These are phyloP conservation scores for Poecilia latipinna DNA, from an alignment of 2,113 vertebrate species.

Conservation along the genomic window DNA sequence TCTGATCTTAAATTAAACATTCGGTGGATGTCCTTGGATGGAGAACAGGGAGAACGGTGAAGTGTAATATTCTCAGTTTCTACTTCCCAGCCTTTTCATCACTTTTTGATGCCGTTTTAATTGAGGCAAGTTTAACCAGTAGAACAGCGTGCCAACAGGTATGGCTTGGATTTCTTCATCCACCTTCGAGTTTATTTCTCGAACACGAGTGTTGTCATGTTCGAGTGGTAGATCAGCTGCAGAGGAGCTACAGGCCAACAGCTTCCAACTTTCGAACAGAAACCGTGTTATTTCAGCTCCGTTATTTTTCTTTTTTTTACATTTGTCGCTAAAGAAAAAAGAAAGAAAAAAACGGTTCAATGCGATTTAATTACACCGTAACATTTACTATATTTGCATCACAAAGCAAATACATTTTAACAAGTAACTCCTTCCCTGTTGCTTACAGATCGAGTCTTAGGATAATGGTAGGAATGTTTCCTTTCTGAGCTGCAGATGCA, in stretches of 20 bases:
- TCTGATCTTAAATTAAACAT: slow-evolving; percentile 73
- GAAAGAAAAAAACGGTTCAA: slow-evolving; percentile 3
- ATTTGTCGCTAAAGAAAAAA: slow-evolving; percentile 4
- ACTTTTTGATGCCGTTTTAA: slow-evolving; percentile 63
- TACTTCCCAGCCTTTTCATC: slow-evolving; percentile 21
- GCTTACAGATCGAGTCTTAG: slow-evolving; percentile 58
- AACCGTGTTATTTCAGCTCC: slow-evolving; percentile 39
- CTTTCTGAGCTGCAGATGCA: slow-evolving; percentile 54
- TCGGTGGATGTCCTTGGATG: slow-evolving; percentile 63
- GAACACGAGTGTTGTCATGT: slow-evolving; percentile 34
- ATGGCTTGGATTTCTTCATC: slow-evolving; percentile 39
- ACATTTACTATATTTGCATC: slow-evolving; percentile 59
- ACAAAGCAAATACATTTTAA: slow-evolving; percentile 56
- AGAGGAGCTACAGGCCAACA: slow-evolving; percentile 32
- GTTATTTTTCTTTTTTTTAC: slow-evolving; percentile 6
- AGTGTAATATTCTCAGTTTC: slow-evolving; percentile 49
- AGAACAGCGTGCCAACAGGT: slow-evolving; percentile 36
- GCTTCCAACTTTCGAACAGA: slow-evolving; percentile 37
- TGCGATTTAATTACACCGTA: slow-evolving; percentile 47
- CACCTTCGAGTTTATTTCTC: slow-evolving; percentile 15
- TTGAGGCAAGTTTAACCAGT: slow-evolving; percentile 61
- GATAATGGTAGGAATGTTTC: slow-evolving; percentile 59
- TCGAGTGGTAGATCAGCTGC: slow-evolving; percentile 30
- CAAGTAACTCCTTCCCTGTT: slow-evolving; percentile 42
- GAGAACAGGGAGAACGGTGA: slow-evolving; percentile 39